Percentiles rank a stretch among this genome's conserved stretches.
phyloP scores from a whole-genome alignment of 2,113 vertebrate genomes.

The Gallinago jamesoni region DNA sequence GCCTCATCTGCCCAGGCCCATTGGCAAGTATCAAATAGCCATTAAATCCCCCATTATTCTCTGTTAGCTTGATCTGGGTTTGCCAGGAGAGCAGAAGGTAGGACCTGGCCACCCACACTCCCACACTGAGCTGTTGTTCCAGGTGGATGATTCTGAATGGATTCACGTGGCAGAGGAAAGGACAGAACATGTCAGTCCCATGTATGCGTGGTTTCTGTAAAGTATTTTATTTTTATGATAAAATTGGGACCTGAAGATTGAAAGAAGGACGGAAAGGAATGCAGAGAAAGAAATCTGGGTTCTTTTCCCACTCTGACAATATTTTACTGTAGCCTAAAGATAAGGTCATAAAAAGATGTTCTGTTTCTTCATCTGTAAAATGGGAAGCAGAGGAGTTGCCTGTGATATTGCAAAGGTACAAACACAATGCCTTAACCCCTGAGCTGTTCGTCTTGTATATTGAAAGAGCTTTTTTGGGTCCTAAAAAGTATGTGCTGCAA shows the following conservation, averaged over 20 bases:
- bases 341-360: not conserved
- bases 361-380: not conserved
- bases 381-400: not conserved
- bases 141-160: not conserved
- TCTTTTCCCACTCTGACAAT: not conserved
- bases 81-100: not conserved
- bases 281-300: not conserved
- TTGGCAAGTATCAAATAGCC: not conserved
- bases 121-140: rapidly evolving
- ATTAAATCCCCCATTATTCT: not conserved
- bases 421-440: not conserved
- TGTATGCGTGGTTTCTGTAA: not conserved
- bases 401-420: not conserved
- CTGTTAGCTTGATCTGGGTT: not conserved
- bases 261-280: not conserved
- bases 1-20: not conserved
- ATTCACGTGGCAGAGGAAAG: not conserved
- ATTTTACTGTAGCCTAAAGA: not conserved
- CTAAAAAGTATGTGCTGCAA: not conserved
- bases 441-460: not conserved
- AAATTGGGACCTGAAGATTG: not conserved
- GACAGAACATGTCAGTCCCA: not conserved
- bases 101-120: not conserved
- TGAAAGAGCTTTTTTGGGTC: not conserved
- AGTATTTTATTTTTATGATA: not conserved